Evolutionary conservation across 2,113 vertebrate species (phyloP).

Genomic region (Papio anubis): DNA sequence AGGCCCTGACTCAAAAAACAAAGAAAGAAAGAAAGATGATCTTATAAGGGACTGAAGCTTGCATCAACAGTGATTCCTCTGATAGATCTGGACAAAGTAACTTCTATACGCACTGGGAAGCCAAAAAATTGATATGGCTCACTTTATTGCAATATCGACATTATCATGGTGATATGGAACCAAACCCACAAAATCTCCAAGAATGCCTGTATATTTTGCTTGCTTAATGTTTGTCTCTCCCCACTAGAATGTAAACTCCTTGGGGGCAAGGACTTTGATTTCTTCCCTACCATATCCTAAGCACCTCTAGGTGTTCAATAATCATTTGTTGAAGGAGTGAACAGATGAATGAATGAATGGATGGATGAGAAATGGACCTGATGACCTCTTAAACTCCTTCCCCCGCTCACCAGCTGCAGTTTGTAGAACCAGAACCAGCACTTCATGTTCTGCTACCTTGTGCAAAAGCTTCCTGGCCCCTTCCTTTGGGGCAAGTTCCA

Average conservation of each 20-base stretch:
- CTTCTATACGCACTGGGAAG: background rate
- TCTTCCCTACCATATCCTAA: background rate
- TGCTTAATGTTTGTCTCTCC: background rate
- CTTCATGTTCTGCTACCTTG: background rate
- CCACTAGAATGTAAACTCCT: background rate
- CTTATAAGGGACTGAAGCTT: no score
- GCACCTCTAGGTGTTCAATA: background rate
- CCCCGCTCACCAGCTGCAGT: background rate
- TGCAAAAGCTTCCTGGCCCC: background rate
- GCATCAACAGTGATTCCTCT: background rate
- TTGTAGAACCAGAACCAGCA: background rate
- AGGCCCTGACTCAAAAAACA: no score
- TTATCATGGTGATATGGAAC: background rate
- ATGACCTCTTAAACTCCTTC: background rate
- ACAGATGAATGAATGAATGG: background rate
- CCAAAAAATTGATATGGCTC: background rate
- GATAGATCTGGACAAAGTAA: background rate
- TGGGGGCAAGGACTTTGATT: background rate
- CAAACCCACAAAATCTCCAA: background rate
- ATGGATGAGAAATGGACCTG: background rate
- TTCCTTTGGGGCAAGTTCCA: constrained; percentile 22
- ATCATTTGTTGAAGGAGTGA: background rate
- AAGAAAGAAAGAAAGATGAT: no score
- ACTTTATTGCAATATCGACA: background rate
- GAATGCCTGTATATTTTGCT: background rate